Base-by-base conservation (phyloP, 2,797 vertebrate genomes). In the Gymnodraco acuticeps region DNA sequence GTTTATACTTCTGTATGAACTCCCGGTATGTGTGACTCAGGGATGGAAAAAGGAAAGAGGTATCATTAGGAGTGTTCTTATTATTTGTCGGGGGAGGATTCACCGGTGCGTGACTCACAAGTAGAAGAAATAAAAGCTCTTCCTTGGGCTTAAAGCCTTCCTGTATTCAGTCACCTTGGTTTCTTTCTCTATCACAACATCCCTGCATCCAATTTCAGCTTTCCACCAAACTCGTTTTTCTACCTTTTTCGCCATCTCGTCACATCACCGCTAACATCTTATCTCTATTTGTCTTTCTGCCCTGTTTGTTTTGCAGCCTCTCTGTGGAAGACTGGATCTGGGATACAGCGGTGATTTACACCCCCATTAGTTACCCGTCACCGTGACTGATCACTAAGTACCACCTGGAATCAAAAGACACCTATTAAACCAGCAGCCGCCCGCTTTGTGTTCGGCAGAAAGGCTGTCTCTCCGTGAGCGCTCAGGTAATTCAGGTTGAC, bases 331-430 rank as follows among this genome's bases (percentile, higher is more conserved):
- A 94, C 91, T 90, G 92, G 89, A 85, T 90, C 90, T 93, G 80
- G 77, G 93, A 93, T 93, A 94, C 92, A 90, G 89, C 89, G 81
- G 94, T 5, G 27, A 27, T 96, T 95, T 96, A 96, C 95, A 95
- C 95, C 94, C 95, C 96, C 95, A 97, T 97, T 97, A 97, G 94
- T 78, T 92, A 66, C 75, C 92, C 88, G 95, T 96, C 95, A 95
- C 95, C 94, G 85, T 94, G 94, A 95, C 94, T 33, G 93, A 95
- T 95, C 94, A 93, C 95, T 94, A 95, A 95, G 94, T 89, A 92
- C 92, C 82, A 94, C 94, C 87, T 94, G 94, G 94, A 95, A 92
- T 94, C 91, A 94, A 93, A 95, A 95, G 91, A 91, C 82, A 70
- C 68, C 94, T 90, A 93, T 94, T 95, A 95, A 95, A 94, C 74